Conservation (phyloP, 2,113 vertebrate genomes). For the Pipra filicauda region DNA sequence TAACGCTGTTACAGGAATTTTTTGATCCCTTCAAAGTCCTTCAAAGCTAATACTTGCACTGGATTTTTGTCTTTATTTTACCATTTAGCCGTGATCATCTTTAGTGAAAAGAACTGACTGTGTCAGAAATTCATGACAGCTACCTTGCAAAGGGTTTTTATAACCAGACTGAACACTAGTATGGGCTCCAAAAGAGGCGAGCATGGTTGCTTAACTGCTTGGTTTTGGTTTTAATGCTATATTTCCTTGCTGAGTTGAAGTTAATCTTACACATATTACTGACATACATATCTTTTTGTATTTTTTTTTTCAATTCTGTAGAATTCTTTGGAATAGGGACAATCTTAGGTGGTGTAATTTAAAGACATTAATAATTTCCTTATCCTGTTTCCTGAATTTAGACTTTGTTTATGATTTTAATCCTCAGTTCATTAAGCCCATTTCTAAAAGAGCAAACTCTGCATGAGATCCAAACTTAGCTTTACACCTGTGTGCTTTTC, state of each 20-base stretch:
- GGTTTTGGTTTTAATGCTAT: neutral
- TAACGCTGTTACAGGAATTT: neutral
- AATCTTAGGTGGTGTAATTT: neutral
- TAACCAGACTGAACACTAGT: neutral
- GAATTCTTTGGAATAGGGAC: neutral
- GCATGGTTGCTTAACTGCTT: neutral
- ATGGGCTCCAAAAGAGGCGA: neutral
- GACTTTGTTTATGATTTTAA: neutral
- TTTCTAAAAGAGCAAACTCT: neutral
- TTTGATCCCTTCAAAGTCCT: neutral
- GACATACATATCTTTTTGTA: neutral
- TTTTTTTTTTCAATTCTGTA: neutral
- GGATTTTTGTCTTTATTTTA: neutral
- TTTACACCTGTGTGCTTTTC: constrained; percentile 34
- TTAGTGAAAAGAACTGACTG: neutral
- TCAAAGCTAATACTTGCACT: neutral
- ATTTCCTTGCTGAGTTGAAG: neutral
- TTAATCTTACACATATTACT: neutral
- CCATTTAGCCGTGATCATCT: neutral
- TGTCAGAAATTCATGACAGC: neutral
- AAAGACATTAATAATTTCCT: neutral
- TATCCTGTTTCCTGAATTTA: neutral
- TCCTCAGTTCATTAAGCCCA: neutral
- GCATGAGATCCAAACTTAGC: neutral
- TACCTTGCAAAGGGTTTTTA: neutral